Base-by-base conservation (phyloP, 2,888 invertebrate species). In the Melangyna quadrimaculata region DNA sequence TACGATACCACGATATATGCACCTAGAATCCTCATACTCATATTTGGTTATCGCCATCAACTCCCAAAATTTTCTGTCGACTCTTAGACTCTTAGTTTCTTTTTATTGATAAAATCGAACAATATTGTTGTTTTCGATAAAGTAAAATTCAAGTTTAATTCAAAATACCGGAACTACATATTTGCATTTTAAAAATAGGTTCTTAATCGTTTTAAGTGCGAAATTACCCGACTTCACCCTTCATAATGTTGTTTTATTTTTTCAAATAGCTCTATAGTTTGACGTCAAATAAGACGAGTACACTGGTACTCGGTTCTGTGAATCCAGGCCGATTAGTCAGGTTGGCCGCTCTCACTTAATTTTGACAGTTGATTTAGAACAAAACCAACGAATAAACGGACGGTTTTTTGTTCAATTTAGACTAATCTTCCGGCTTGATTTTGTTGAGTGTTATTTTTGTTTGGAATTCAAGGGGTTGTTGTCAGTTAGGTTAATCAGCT, bases 401-500 rank as follows among this genome's bases (percentile, higher is more conserved):
- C 45, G 8, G 27, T 27, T 69, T 27, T 69, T 40, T 29, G 70
- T 59, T 53, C 73, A 74, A 79, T 79, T 83, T 71, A 79, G 73
- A 74, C 40, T 69, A 79, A 70, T 74, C 77, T 83, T 83, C 79
- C 79, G 83, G 83, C 74, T 83, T 79, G 63, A 79, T 83, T 65
- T 67, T 73, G 72, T 48, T 74, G 63, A 71, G 61, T 78, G 57
- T 37, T n/a, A n/a, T n/a, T n/a, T n/a, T 67, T 57, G 45, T 48
- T 71, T n/a, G 32, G 37, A 22, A 53, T 72, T 73, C 8, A 37
- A 65, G 55, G 67, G 74, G 59, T 57, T 67, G 35, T 17, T 55
- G 29, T 29, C 74, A 45, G 65, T 73, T 73, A 65, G 24, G 67
- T 72, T 67, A 53, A 35, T 82, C 78, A 78, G 82, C 73, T 78